Base-by-base conservation (phyloP, 1,140 invertebrate species). In the Meloidogyne floridensis region DNA sequence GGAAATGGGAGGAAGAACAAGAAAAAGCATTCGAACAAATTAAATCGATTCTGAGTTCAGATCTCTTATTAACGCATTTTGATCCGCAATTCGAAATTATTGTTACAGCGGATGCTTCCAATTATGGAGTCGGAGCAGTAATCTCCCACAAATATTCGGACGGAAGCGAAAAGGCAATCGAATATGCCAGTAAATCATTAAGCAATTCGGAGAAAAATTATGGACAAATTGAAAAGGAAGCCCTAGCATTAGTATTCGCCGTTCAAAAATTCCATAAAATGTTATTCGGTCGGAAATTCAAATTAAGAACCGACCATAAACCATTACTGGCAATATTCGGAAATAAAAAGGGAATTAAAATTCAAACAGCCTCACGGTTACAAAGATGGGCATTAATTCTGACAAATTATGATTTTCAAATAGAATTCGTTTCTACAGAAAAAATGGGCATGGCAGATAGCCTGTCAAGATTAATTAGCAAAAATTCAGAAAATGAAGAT, bases 141-240 rank as follows among this genome's bases (percentile, higher is more conserved):
- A 80, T 86, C 42, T n/a, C 43, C 51, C 86, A 86, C 77, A 77
- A 77, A 11, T 86, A 86, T 71, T 75, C 80, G 6, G 82, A 86
- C 77, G 85, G 85, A 13, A 71, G 47, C 11, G 75, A 69, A 32
- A 84, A 86, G 54, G 76, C 82, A 13, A 77, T 47, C 11, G 75
- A 53, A 10, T 53, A 53, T 53, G 32, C 32, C 32, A 32, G 32
- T 32, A 32, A 32, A 32, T 32, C 32, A 32, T 32, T 32, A 32
- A 32, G 75, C 75, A 1, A 32, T 43, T 85, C 91, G n/a, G 91
- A 93, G 86, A 84, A 87, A 82, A 91, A 91, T n/a, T 93, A 93
- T 84, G 86, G 87, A 15, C 91, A 92, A 80, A 87, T 92, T 6
- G 92, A 93, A 59, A 91, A 91, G 83, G 92, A 93, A 87, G 92